phyloP scores from a whole-genome alignment of 2,888 invertebrate genomes.

The Drosophila kanekoi region DNA sequence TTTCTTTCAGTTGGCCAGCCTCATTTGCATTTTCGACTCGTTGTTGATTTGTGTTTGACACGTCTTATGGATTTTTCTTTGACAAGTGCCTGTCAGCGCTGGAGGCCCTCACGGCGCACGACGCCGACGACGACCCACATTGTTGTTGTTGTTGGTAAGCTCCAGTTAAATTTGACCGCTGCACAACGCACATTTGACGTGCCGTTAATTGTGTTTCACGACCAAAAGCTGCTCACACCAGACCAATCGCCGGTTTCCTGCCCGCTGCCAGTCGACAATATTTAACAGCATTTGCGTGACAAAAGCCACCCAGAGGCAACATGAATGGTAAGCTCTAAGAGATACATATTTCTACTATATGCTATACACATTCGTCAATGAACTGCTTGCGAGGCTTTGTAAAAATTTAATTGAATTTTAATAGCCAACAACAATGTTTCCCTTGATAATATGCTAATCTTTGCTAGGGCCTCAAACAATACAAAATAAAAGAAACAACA shows the following conservation, averaged over 20 bases:
- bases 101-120: conserved; percentile 53
- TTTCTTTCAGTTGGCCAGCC: conserved; percentile 48
- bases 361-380: conserved; percentile 28
- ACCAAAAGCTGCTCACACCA: too few relatives aligned
- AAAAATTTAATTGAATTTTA: conserved; percentile 67
- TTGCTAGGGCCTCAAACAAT: conserved; percentile 20
- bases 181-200: conserved; percentile 41
- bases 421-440: conserved; percentile 53
- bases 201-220: conserved; percentile 73
- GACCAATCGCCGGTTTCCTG: conserved; percentile 39
- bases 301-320: conserved; percentile 56
- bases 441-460: conserved; percentile 71
- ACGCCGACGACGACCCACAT: conserved; percentile 60
- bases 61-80: conserved; percentile 73
- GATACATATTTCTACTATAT: background rate
- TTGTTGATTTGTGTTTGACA: conserved; percentile 64
- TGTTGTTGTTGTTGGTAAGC: conserved; percentile 9
- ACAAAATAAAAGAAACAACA: conserved; percentile 2
- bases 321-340: conserved; percentile 37
- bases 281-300: conserved; percentile 69
- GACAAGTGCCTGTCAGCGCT: conserved; percentile 71
- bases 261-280: conserved; percentile 37
- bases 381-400: conserved; percentile 56
- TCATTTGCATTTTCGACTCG: conserved; percentile 69
- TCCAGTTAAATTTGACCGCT: conserved; percentile 15